Evolutionary conservation across 2,888 invertebrate species (phyloP).

Genomic region (Sarcophaga subvicina): DNA sequence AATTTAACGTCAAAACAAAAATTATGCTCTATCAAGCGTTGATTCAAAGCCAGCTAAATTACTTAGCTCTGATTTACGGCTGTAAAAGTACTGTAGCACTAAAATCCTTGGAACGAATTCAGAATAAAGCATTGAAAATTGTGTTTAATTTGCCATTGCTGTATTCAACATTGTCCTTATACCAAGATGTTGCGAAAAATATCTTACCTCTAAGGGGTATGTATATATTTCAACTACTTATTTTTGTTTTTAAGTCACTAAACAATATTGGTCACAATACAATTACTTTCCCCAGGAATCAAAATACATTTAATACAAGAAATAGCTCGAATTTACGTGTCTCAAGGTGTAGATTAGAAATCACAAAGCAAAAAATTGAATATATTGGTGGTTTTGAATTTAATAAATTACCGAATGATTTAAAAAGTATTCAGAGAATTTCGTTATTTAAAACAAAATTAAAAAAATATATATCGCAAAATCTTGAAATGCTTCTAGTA

Average conservation of each 20-base stretch:
- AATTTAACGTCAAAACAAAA: too few species aligned
- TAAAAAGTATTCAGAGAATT: slow-evolving; percentile 3
- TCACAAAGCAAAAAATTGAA: too few species aligned
- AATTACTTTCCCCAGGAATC: not conserved
- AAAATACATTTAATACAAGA: not conserved
- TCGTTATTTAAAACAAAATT: not conserved
- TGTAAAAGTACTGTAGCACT: too few species aligned
- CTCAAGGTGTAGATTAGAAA: not conserved
- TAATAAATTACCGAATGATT: not conserved
- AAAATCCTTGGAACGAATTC: too few species aligned
- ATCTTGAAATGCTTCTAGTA: too few species aligned
- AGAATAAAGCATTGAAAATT: too few species aligned
- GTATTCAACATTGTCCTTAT: not conserved
- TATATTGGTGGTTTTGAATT: not conserved
- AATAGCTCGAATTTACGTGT: not conserved
- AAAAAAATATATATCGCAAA: too few species aligned
- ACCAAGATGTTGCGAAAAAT: not conserved
- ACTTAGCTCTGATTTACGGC: too few species aligned
- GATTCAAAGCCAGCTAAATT: too few species aligned
- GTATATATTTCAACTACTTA: not conserved
- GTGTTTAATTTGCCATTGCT: too few species aligned
- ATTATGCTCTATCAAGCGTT: too few species aligned
- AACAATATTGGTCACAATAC: too few species aligned
- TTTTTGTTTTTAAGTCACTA: not conserved
- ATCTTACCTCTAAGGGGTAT: not conserved